These are phyloP conservation scores for Drosophila ambigua DNA, from an alignment of 1,140 invertebrate genomes.

Conservation along the genomic window DNA sequence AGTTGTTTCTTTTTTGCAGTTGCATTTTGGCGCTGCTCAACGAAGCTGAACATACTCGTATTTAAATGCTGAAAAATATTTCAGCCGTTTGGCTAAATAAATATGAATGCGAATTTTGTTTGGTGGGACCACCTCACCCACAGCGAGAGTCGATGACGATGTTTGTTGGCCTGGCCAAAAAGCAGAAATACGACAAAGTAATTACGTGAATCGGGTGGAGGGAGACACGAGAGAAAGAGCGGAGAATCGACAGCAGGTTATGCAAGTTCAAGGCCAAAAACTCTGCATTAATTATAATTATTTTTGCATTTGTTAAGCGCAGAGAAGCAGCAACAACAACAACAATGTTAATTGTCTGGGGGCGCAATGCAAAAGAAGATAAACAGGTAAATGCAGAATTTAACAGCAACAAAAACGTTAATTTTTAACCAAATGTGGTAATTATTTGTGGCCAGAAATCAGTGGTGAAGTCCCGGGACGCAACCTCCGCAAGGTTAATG, in stretches of 20 bases:
- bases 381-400: constrained; percentile 79
- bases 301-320: constrained; percentile 79
- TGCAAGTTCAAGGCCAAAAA: constrained; percentile 78
- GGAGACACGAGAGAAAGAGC: neutral
- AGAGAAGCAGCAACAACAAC: constrained; percentile 29
- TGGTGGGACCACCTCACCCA: constrained; percentile 47
- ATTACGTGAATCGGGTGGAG: constrained; percentile 54
- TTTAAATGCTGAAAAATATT: constrained; percentile 47
- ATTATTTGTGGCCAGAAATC: constrained; percentile 63
- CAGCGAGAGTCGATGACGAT: constrained; percentile 43
- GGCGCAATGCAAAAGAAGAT: constrained; percentile 68
- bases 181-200: constrained; percentile 56
- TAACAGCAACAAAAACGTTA: constrained; percentile 14
- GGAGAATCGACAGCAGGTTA: constrained; percentile 54
- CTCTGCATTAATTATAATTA: constrained; percentile 82
- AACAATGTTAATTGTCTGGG: constrained; percentile 64
- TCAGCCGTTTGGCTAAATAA: constrained; percentile 38
- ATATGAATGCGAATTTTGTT: constrained; percentile 54
- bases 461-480: constrained; percentile 24
- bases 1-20: constrained; percentile 42
- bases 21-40: constrained; percentile 49
- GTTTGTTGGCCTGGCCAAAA: constrained; percentile 58
- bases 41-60: constrained; percentile 55
- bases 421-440: constrained; percentile 49
- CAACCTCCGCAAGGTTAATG: constrained; percentile 43